Conservation (phyloP, 2,888 invertebrate genomes). For the Trissonchulus sp. region DNA sequence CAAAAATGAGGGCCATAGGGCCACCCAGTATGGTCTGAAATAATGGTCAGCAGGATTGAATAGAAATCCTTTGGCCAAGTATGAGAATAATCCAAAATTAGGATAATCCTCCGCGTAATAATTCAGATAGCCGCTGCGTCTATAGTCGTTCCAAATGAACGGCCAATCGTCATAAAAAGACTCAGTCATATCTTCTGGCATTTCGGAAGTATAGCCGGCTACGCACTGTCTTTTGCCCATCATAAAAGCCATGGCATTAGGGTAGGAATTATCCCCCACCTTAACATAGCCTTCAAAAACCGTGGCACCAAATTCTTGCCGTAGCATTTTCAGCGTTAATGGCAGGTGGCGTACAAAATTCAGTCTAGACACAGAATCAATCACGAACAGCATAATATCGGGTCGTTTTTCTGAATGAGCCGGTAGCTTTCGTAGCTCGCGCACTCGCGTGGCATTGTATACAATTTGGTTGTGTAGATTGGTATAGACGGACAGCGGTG, state of each 20-base stretch:
- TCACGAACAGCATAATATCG: constrained; percentile 53
- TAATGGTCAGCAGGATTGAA: constrained; percentile 53
- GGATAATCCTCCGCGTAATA: constrained; percentile 55
- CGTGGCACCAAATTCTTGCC: constrained; percentile 42
- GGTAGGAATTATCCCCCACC: constrained; percentile 55
- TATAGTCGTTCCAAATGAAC: constrained; percentile 53
- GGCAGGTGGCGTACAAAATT: constrained; percentile 51
- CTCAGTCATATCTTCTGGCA: constrained; percentile 39
- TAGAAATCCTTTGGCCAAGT: constrained; percentile 52
- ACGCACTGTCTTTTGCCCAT: constrained; percentile 39
- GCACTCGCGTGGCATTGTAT: constrained; percentile 15
- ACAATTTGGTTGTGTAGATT: constrained; percentile 42
- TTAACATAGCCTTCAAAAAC: constrained; percentile 54
- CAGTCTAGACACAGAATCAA: constrained; percentile 54
- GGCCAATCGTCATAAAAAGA: constrained; percentile 50
- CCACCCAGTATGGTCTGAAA: constrained; percentile 48
- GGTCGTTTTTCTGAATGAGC: constrained; percentile 29
- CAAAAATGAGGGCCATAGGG: constrained; percentile 48
- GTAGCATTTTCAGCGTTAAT: constrained; percentile 45
- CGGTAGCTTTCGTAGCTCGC: background rate
- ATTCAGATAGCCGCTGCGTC: constrained; percentile 49
- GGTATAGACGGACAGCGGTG: constrained; percentile 38
- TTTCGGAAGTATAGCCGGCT: constrained; percentile 31
- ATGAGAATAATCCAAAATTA: constrained; percentile 53
- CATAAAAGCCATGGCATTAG: constrained; percentile 53